A percentile compares a stretch with the other conserved stretches of the same genome.
Conservation (phyloP, 2,113 vertebrate genomes). For the Colistium nudipinnis region DNA sequence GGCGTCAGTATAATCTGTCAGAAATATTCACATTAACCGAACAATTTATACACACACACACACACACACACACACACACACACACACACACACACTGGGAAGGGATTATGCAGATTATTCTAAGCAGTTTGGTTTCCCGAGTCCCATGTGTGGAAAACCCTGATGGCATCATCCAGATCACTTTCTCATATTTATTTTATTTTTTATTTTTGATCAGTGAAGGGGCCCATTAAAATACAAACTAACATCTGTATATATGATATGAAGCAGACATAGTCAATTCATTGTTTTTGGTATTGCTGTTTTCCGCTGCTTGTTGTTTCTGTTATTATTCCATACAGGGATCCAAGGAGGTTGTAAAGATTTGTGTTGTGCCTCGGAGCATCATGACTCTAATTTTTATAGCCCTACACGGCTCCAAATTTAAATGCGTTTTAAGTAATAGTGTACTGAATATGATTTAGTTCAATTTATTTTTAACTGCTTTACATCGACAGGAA, state of each 20-base stretch:
- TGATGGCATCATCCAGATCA: no score
- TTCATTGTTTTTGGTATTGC: not conserved
- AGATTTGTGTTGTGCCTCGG: not conserved
- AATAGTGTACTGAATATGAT: no score
- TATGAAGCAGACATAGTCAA: not conserved
- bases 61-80: no score
- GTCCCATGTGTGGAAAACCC: no score
- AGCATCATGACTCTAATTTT: not conserved
- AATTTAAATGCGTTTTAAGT: not conserved
- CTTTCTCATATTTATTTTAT: no score
- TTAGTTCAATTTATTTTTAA: not conserved
- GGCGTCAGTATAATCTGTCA: not conserved
- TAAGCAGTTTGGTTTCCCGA: no score
- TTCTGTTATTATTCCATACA: not conserved
- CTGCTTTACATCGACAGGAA: not conserved
- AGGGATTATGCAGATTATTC: no score
- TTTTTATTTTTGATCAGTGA: no score
- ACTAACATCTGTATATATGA: not conserved
- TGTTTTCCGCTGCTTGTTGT: not conserved
- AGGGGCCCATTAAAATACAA: not conserved
- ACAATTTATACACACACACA: not conserved
- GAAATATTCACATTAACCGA: not conserved
- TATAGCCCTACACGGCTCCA: slow-evolving; percentile 10
- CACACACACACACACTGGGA: no score
- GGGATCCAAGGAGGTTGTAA: not conserved